A percentile compares a stretch with the other conserved stretches of the same genome.
These are phyloP conservation scores for Lipophrys pholis DNA, from an alignment of 2,113 vertebrate species.

Conservation along the genomic window DNA sequence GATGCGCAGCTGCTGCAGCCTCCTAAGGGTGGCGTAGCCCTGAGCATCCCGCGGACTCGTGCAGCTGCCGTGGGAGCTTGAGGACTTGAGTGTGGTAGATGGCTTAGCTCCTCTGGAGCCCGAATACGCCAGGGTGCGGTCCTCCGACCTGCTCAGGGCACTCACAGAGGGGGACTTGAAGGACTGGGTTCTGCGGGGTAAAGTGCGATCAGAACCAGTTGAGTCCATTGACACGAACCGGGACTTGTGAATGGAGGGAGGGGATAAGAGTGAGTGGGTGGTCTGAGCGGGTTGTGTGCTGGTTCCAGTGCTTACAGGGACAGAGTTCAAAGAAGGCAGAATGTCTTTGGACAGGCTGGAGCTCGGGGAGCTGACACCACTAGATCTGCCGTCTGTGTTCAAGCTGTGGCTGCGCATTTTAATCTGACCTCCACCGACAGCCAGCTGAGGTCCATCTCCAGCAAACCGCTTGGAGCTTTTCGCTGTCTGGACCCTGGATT, in stretches of 20 bases:
- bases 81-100: no score
- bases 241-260: conserved; percentile 80
- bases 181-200: conserved; percentile 95
- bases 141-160: conserved; percentile 94
- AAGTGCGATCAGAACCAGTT: conserved; percentile 94
- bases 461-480: conserved; percentile 90
- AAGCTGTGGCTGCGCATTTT: conserved; percentile 99
- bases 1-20: conserved; percentile 96
- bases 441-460: conserved; percentile 86
- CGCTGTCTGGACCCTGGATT: conserved; percentile 72
- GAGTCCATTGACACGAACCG: conserved; percentile 91
- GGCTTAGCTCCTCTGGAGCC: no score
- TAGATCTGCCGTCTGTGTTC: conserved; percentile 98
- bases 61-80: neutral
- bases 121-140: conserved; percentile 93
- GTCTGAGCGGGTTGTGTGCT: conserved; percentile 86
- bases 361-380: conserved; percentile 99
- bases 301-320: conserved; percentile 95
- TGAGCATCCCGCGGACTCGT: conserved; percentile 96
- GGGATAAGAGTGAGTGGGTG: conserved; percentile 90
- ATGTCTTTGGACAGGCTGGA: conserved; percentile 98
- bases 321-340: conserved; percentile 92
- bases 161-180: conserved; percentile 95
- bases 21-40: conserved; percentile 95
- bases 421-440: conserved; percentile 87